Base-by-base conservation (phyloP, 2,113 vertebrate species). In the Plotosus lineatus region DNA sequence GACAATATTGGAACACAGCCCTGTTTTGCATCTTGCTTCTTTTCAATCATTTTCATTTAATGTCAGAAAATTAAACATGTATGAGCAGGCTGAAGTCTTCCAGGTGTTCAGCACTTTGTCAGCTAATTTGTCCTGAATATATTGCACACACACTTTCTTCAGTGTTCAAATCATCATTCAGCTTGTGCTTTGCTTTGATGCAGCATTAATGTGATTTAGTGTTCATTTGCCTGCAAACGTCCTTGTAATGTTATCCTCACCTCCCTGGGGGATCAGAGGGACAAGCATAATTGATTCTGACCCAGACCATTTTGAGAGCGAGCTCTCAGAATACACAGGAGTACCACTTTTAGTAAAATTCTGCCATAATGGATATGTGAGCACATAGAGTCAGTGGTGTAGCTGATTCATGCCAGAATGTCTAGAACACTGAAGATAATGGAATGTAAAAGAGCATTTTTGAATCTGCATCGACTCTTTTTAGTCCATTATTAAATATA, bases 241-340 rank as follows among this genome's bases (percentile, higher is more conserved):
- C 46, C 48, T 68, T 69, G 44, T 75, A 58, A 75, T 42, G 74
- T 75, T 75, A 40, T 69, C 38, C 50, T 69, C 36, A 79, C 11
- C 2, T 56, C 36, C 60, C 76, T 15, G 31, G 56, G 15, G 61
- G 14, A 65, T 68, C 48, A 78, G 33, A 51, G 31, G 44, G 44
- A 55, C 50, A 42, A 79, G 33, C 15, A 44, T 69, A 79, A 79
- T 79, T 69, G 50, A 55, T 55, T 79, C 77, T 69, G 50, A 69
- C 46, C 77, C 63, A 68, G 51, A 77, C 58, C 58, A 48, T 77
- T 60, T 63, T 21, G 23, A 77, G 42, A 36, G 19, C 19, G 12
- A 51, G 46, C 46, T 51, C 21, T 65, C 42, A 21, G 28, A 77
- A 77, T 50, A 77, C 55, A 46, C 56, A 1, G 1, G 38, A 46